Evolutionary conservation across 2,113 vertebrate species (phyloP).

Genomic region (Cyprinus carpio): DNA sequence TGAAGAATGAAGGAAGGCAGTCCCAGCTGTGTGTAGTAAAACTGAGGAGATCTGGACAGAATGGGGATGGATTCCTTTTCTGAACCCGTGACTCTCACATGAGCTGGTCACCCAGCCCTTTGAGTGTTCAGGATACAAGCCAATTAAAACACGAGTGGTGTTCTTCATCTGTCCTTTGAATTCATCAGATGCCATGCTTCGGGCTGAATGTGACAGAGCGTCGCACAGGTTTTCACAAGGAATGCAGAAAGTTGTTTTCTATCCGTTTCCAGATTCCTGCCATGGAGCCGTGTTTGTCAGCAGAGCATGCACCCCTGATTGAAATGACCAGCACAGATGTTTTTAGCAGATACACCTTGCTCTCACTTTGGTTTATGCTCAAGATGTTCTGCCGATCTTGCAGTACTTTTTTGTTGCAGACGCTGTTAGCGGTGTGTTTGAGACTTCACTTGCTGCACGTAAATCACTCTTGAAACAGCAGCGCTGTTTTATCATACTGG

Average conservation of each 20-base stretch:
- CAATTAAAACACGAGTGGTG: background rate
- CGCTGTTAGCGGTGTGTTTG: background rate
- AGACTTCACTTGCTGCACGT: conserved; percentile 12
- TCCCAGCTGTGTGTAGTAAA: conserved; percentile 57
- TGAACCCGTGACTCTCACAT: conserved; percentile 41
- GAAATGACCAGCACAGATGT: background rate
- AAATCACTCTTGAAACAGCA: no score
- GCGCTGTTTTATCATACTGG: no score
- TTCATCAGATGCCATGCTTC: background rate
- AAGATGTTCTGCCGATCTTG: background rate
- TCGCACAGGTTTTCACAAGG: background rate
- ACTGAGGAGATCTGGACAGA: conserved; percentile 53
- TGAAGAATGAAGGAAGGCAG: conserved; percentile 7
- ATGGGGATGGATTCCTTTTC: conserved; percentile 47
- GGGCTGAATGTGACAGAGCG: background rate
- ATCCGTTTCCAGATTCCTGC: background rate
- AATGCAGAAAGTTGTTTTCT: background rate
- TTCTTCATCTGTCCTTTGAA: background rate
- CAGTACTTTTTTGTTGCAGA: background rate
- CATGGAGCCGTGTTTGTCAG: no score
- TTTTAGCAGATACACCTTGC: background rate
- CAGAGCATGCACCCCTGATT: background rate
- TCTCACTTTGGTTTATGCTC: background rate
- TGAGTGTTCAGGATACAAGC: background rate
- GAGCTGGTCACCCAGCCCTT: conserved; percentile 18